These are phyloP conservation scores for Drosophila barbarae DNA, from an alignment of 2,888 invertebrate genomes.

Conservation along the genomic window DNA sequence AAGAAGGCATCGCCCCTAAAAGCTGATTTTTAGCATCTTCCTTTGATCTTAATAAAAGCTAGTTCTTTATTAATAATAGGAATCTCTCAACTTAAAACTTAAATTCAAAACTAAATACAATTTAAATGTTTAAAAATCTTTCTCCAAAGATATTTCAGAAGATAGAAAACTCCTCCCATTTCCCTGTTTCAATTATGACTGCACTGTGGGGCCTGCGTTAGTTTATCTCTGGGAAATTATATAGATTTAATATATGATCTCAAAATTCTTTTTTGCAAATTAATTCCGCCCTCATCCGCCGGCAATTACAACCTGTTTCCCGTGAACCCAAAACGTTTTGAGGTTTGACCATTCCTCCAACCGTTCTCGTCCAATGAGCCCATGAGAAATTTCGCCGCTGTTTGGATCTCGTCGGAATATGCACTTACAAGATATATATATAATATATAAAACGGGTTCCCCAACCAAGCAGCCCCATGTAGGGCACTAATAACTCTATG, in stretches of 20 bases:
- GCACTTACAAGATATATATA: conserved; percentile 30
- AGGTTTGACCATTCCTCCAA: conserved; percentile 8
- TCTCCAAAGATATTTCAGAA: not conserved
- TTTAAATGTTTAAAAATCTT: not conserved
- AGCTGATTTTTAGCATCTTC: not conserved
- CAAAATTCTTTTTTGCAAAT: conserved; percentile 17
- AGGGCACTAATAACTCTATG: conserved; percentile 68
- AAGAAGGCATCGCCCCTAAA: conserved; percentile 7
- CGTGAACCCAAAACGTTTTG: conserved; percentile 8
- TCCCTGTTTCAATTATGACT: not conserved
- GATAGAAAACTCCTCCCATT: not conserved
- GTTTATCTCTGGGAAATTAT: not conserved
- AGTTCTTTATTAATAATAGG: no score
- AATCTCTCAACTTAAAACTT: no score
- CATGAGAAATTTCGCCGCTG: conserved; percentile 23
- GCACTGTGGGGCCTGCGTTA: not conserved
- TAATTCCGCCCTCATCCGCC: conserved; percentile 31
- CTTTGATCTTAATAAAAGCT: no score
- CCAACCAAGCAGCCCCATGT: conserved; percentile 38
- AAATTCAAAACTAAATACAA: not conserved
- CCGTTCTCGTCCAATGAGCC: conserved; percentile 31
- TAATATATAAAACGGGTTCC: conserved; percentile 20
- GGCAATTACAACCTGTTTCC: conserved; percentile 9
- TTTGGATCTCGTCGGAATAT: conserved; percentile 18
- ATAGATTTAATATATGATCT: not conserved